Evolutionary conservation across 2,113 vertebrate genomes (phyloP).

Genomic region (Corapipo altera): DNA sequence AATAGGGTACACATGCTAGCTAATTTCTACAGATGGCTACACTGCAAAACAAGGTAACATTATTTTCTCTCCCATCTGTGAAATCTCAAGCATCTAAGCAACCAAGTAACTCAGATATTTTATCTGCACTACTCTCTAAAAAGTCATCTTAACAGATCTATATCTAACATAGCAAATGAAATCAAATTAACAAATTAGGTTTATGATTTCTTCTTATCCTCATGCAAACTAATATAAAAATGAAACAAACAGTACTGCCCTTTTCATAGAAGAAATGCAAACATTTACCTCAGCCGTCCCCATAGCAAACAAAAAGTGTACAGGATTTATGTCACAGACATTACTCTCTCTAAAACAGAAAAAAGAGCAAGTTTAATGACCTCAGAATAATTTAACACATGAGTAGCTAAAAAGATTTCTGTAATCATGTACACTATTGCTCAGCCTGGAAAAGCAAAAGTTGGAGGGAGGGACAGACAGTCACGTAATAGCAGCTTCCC

Average conservation of each 20-base stretch:
- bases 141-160: neutral
- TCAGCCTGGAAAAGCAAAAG: neutral
- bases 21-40: neutral
- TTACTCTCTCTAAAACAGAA: conserved; percentile 85
- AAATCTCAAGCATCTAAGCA: neutral
- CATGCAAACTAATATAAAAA: neutral
- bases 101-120: neutral
- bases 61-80: neutral
- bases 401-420: neutral
- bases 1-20: neutral
- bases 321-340: conserved; percentile 91
- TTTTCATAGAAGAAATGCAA: neutral
- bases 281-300: conserved; percentile 87
- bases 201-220: neutral
- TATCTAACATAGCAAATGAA: neutral
- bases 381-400: neutral
- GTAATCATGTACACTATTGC: neutral
- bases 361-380: neutral
- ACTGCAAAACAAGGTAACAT: neutral
- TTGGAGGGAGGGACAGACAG: neutral
- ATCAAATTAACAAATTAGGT: neutral
- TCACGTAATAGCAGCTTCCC: neutral
- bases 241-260: neutral
- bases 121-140: neutral
- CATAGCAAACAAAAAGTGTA: conserved; percentile 90